A percentile compares a stretch with the other conserved stretches of the same genome.
Conservation (phyloP, 2,113 vertebrate genomes). For the Miniopterus natalensis region DNA sequence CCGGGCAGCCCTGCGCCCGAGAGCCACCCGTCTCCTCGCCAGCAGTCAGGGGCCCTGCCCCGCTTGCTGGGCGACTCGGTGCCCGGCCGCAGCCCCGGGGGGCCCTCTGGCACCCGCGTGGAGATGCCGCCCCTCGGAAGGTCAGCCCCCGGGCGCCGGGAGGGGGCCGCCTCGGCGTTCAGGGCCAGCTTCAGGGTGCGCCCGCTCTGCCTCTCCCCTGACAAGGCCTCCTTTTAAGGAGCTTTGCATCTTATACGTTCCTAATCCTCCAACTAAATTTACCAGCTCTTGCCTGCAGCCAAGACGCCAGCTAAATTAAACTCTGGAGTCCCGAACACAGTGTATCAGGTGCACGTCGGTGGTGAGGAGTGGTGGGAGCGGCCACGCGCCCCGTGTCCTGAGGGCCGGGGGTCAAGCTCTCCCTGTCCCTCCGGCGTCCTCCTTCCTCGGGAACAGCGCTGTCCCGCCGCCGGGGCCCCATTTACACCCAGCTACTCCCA, state of each 20-base stretch:
- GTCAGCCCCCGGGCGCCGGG: background rate
- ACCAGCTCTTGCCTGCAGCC: constrained; percentile 86
- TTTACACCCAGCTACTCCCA: background rate
- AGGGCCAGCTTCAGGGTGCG: constrained; percentile 51
- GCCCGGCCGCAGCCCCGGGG: background rate
- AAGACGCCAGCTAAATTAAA: constrained; percentile 90
- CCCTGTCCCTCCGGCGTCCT: background rate
- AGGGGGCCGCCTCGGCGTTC: constrained; percentile 5
- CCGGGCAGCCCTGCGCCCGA: background rate
- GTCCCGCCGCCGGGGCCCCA: fast-evolving
- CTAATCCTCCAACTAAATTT: constrained; percentile 88
- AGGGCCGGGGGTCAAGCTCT: constrained; percentile 50
- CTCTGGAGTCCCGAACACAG: constrained; percentile 81
- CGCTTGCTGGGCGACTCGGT: background rate
- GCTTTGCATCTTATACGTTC: constrained; percentile 83
- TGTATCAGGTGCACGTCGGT: constrained; percentile 83
- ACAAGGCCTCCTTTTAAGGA: constrained; percentile 86
- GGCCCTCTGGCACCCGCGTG: fast-evolving
- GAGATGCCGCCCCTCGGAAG: constrained; percentile 13
- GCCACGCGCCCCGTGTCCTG: constrained; percentile 74
- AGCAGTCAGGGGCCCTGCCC: background rate
- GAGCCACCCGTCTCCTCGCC: background rate
- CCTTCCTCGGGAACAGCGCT: background rate
- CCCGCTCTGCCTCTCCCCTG: constrained; percentile 65
- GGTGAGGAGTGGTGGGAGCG: constrained; percentile 64